These are phyloP conservation scores for Drosophila suzukii DNA, from an alignment of 1,140 invertebrate species.

Conservation along the genomic window DNA sequence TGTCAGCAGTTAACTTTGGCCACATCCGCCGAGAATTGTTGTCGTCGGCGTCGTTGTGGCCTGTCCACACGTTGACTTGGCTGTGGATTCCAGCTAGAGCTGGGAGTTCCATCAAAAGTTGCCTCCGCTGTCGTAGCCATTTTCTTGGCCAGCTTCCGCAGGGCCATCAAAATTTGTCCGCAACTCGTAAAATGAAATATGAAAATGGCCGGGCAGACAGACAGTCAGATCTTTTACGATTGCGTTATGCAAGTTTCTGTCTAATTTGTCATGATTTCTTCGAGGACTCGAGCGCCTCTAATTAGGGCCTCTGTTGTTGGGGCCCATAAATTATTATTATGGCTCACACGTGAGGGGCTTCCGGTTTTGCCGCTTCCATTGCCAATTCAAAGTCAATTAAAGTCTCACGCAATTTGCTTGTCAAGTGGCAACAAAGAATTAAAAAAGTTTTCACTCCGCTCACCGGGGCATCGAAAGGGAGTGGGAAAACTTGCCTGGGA, in stretches of 20 bases:
- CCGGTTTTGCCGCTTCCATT: not conserved
- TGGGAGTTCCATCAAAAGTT: slow-evolving; percentile 67
- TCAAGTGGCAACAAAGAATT: slow-evolving; percentile 59
- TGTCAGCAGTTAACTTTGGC: slow-evolving; percentile 54
- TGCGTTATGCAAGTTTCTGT: slow-evolving; percentile 55
- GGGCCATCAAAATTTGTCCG: slow-evolving; percentile 73
- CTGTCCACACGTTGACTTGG: slow-evolving; percentile 35
- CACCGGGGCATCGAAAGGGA: not conserved
- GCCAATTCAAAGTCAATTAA: slow-evolving; percentile 75
- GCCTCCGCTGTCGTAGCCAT: slow-evolving; percentile 23
- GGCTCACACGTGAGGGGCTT: slow-evolving; percentile 5
- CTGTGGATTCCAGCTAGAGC: slow-evolving; percentile 14
- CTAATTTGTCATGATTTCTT: slow-evolving; percentile 60
- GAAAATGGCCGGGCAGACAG: slow-evolving; percentile 21
- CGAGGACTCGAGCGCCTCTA: slow-evolving; percentile 22
- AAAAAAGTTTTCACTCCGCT: slow-evolving; percentile 43
- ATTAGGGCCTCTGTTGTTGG: slow-evolving; percentile 15
- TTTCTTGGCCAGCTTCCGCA: slow-evolving; percentile 40
- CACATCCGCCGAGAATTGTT: slow-evolving; percentile 60
- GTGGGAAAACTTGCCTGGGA: slow-evolving; percentile 38
- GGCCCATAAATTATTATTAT: slow-evolving; percentile 52
- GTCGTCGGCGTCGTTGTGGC: slow-evolving; percentile 7
- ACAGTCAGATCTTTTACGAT: slow-evolving; percentile 47
- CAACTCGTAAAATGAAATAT: slow-evolving; percentile 75
- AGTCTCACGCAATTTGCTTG: slow-evolving; percentile 51